These are phyloP conservation scores for Parus major DNA, from an alignment of 2,113 vertebrate species.

Conservation along the genomic window DNA sequence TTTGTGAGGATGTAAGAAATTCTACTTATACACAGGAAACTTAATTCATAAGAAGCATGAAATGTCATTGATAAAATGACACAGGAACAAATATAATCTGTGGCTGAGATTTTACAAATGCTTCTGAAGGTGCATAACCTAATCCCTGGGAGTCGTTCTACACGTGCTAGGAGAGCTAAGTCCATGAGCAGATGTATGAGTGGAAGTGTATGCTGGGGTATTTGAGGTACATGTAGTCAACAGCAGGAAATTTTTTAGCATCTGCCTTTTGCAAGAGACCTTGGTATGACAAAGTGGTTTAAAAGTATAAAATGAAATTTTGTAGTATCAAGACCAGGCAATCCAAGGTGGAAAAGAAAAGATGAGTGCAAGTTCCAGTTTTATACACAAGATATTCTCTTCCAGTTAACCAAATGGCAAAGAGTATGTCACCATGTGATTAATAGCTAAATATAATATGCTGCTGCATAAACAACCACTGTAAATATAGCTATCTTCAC, in stretches of 20 bases:
- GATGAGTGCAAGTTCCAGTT: not conserved
- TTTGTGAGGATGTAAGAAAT: not conserved
- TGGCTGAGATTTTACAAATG: not conserved
- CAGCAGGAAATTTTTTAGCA: not conserved
- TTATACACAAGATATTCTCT: not conserved
- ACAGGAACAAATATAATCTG: not conserved
- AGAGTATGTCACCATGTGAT: not conserved
- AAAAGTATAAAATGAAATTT: not conserved
- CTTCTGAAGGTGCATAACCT: not conserved
- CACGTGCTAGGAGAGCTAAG: not conserved
- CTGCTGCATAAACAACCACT: conserved; percentile 26
- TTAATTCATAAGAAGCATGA: not conserved
- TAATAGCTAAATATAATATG: conserved; percentile 25
- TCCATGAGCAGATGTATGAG: not conserved
- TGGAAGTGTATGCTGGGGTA: not conserved
- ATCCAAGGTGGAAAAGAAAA: not conserved
- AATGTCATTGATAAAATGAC: not conserved
- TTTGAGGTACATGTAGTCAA: fast-evolving
- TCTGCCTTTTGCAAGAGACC: not conserved
- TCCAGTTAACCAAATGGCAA: not conserved
- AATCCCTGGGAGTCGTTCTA: not conserved
- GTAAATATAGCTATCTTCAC: conserved; percentile 53
- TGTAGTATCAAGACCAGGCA: not conserved
- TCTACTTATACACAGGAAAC: not conserved
- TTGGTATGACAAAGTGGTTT: not conserved